Conservation (phyloP, 2,797 vertebrate species). For the Melanotaenia trifasciata region DNA sequence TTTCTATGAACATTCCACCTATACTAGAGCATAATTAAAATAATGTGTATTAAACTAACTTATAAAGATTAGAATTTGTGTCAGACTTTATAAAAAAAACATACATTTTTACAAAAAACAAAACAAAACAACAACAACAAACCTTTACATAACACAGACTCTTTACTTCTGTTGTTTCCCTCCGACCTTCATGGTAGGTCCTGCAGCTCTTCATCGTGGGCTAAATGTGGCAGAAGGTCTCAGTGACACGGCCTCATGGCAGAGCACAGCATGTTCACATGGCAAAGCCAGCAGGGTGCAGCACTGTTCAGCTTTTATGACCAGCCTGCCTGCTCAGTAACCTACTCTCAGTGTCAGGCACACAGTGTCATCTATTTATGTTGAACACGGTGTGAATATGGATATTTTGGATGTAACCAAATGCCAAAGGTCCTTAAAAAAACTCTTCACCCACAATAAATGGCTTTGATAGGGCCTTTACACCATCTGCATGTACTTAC, state of each 20-base stretch:
- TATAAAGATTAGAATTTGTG: not conserved
- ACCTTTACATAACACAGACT: not conserved
- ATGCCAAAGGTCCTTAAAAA: not conserved
- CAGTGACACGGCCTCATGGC: not conserved
- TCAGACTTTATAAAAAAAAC: not conserved
- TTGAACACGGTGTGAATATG: not conserved
- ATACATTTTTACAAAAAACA: too few species aligned
- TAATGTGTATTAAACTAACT: too few species aligned
- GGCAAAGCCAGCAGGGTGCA: slow-evolving; percentile 63
- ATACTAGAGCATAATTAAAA: not conserved
- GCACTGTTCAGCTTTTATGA: slow-evolving; percentile 30
- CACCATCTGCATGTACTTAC: too few species aligned
- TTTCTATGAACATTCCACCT: not conserved
- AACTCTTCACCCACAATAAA: too few species aligned
- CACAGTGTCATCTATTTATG: not conserved
- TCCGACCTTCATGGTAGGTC: slow-evolving; percentile 11
- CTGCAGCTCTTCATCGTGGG: not conserved
- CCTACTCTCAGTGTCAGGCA: not conserved
- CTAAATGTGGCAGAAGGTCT: slow-evolving; percentile 1
- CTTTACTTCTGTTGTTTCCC: not conserved
- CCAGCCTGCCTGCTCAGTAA: not conserved
- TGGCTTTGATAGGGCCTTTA: too few species aligned
- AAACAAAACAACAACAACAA: not conserved
- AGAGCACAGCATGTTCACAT: not conserved
- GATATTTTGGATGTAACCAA: not conserved